Evolutionary conservation across 2,888 invertebrate species (phyloP).

Genomic region (Stegana nigrithorax): DNA sequence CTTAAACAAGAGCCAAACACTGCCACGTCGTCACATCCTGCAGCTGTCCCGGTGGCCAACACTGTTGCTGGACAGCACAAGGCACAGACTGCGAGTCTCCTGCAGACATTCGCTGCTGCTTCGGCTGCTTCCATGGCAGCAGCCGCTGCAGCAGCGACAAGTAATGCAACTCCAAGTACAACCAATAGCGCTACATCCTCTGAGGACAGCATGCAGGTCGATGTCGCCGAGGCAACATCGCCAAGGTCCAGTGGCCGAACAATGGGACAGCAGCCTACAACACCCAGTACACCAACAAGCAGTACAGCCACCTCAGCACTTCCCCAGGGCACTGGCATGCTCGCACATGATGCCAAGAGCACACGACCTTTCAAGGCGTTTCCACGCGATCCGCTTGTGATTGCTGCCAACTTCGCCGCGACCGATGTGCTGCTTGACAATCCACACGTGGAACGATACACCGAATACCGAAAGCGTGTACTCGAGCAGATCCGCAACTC

Average conservation of each 20-base stretch:
- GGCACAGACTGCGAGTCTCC: conserved; percentile 36
- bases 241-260: conserved; percentile 27
- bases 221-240: neutral
- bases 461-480: conserved; percentile 75
- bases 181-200: conserved; percentile 35
- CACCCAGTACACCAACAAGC: conserved; percentile 39
- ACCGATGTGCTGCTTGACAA: conserved; percentile 70
- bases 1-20: conserved; percentile 46
- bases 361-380: conserved; percentile 79
- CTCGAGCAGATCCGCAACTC: conserved; percentile 75
- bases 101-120: conserved; percentile 42
- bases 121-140: conserved; percentile 36
- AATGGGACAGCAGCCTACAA: conserved; percentile 25
- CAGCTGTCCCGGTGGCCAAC: too few species aligned
- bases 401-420: conserved; percentile 73
- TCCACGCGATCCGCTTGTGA: conserved; percentile 76
- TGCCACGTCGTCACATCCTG: neutral
- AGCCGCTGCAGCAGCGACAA: conserved; percentile 24
- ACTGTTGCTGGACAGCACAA: conserved; percentile 33
- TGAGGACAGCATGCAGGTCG: conserved; percentile 48
- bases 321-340: conserved; percentile 38
- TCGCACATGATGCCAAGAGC: conserved; percentile 61
- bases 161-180: conserved; percentile 37
- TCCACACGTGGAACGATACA: conserved; percentile 76
- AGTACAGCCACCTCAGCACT: conserved; percentile 30